Evolutionary conservation across 2,113 vertebrate genomes (phyloP), one percentile per base, ranked within the genome.

Genomic region (Hemiprocne comata): DNA sequence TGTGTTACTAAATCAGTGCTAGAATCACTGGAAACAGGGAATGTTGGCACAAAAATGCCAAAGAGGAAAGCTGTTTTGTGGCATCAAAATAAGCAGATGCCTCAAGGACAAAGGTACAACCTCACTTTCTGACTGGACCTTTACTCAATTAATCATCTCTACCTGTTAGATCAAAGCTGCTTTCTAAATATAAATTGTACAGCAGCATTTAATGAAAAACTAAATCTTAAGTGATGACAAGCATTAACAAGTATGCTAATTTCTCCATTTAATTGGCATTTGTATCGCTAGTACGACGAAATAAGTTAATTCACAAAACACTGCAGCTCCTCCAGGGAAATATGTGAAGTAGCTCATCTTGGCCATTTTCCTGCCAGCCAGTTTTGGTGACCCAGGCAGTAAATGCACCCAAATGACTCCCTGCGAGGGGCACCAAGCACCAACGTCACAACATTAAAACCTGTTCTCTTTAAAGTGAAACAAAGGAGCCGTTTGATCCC

Each of bases 171-270:
- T 70, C 75, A 64, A 82, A 93, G 81, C 15, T 3, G 0, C 57
- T 81, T 91, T 75, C 61, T 85, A 78, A 89, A 81, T 50, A 65
- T 17, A 77, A 90, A 24, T 13, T 29, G 53, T 17, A 61, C 13
- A 57, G 72, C 91, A 91, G 33, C 75, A 50, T 89, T 87, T 94
- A 90, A 89, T 90, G 72, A 84, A 85, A 87, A 79, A 20, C 21
- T 57, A 77, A 73, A 26, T 85, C 89, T 95, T 71, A 94, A 89
- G 58, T 72, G 67, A 93, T 84, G 90, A 88, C 87, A 96, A 69
- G 64, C 69, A 88, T 38, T 71, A 83, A 85, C 78, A 78, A 92
- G 78, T 71, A 93, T 57, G 87, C 79, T 76, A 93, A 94, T 81
- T 83, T 87, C 60, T 66, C 77, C 79, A 40, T 54, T 60, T 57